Evolutionary conservation across 1,140 invertebrate species (phyloP), one percentile per base, ranked within the genome.

Genomic region (Heliconius hermathena): DNA sequence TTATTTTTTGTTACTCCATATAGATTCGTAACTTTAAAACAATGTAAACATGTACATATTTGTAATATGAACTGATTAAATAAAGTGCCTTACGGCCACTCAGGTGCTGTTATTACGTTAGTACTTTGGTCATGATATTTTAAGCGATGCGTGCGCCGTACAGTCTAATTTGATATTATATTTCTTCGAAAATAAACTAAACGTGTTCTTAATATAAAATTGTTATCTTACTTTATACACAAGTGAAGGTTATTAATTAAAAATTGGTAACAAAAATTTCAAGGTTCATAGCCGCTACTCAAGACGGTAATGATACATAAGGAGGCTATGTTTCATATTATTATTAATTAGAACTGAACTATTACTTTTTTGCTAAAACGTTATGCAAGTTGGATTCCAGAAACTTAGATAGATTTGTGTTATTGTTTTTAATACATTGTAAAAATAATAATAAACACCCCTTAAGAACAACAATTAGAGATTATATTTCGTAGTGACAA

Each of bases 201-300:
- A 66, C 60, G 60, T 66, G 60, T 16, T 66, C 4, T 29, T 66
- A 1, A 66, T 26, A 66, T 4, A 26, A 66, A 66, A 22, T 66
- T 66, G 22, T 66, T 66, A 66, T 66, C 60, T 66, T 26, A 29
- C 22, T 66, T 66, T 29, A 66, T 66, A 66, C 54, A 22, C 11
- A 66, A 66, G 60, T 66, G 60, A 66, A 66, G 60, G 60, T 29
- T 66, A 66, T 66, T 26, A 66, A 66, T 66, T 66, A 66, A 66
- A 66, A 66, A 66, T 66, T 66, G 60, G 60, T 66, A 66, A 66
- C 26, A 66, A 66, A 66, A 66, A 66, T 66, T 66, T 66, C 60
- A 66, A 66, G 60, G 60, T 66, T 66, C 60, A 16, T 8, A 29
- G 60, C 60, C 60, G 26, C 29, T 66, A 29, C 60, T 5, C 26